Evolutionary conservation across 2,113 vertebrate genomes (phyloP).

Genomic region (Cairina moschata): DNA sequence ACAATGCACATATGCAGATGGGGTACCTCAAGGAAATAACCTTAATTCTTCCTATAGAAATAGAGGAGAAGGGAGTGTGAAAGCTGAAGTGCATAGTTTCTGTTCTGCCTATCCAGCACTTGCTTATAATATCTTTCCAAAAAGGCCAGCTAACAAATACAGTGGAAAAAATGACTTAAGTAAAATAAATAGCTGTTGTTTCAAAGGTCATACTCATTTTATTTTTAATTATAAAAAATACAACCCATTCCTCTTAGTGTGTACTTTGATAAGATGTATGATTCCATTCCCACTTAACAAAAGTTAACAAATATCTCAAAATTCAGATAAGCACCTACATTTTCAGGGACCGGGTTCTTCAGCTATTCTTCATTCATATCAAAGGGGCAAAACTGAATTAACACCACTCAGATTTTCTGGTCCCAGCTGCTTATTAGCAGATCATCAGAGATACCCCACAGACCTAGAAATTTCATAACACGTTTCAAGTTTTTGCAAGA

Average conservation of each 20-base stretch:
- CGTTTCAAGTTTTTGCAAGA: neutral
- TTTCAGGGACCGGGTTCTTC: neutral
- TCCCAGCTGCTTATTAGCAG: neutral
- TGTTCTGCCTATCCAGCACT: neutral
- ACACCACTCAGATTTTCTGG: neutral
- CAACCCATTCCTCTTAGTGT: neutral
- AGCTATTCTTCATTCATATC: neutral
- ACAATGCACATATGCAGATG: neutral
- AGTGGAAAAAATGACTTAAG: neutral
- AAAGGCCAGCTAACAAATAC: neutral
- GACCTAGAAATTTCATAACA: neutral
- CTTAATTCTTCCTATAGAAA: neutral
- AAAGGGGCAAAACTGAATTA: neutral
- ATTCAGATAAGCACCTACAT: neutral
- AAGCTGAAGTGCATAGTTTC: neutral
- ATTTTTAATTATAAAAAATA: neutral
- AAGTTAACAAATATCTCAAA: neutral
- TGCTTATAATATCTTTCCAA: neutral
- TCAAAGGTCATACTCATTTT: neutral
- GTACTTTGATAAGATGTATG: neutral
- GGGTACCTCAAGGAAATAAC: neutral
- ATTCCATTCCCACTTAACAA: neutral
- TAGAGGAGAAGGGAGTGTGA: neutral
- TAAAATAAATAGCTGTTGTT: slow-evolving; percentile 2
- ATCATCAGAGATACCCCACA: neutral